Percentiles rank a stretch among this genome's conserved stretches.
phyloP scores from a whole-genome alignment of 2,888 invertebrate genomes.

The Stomorhina lunata region DNA sequence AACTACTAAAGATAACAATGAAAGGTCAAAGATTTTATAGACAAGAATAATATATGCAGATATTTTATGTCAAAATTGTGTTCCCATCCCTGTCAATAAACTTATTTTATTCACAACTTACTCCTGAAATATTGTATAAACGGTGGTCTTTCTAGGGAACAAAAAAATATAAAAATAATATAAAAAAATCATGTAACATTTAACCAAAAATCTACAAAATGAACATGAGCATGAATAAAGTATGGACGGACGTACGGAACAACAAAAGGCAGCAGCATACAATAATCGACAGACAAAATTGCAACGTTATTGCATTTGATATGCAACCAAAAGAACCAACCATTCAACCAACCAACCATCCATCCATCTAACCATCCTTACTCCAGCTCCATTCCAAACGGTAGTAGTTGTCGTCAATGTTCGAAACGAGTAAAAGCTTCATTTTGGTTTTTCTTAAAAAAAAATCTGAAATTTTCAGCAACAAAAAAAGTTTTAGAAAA shows the following conservation, averaged over 20 bases:
- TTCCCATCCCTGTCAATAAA: conserved; percentile 42
- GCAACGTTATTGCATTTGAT: conserved; percentile 24
- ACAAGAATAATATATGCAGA: too few relatives aligned
- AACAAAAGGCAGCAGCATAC: conserved; percentile 4
- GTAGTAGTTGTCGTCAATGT: conserved; percentile 55
- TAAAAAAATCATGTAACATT: conserved; percentile 35
- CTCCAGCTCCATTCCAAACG: conserved; percentile 31
- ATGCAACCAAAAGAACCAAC: too few relatives aligned
- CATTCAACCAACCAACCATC: too few relatives aligned
- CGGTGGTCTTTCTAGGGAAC: conserved; percentile 51
- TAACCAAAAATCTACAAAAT: conserved; percentile 50
- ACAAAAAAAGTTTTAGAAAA: conserved; percentile 40
- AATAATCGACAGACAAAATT: conserved; percentile 24
- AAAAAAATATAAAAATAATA: background rate
- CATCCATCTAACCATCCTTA: background rate
- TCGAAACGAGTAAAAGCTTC: conserved; percentile 41
- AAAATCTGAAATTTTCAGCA: background rate
- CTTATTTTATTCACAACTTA: conserved; percentile 15
- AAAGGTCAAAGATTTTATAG: too few relatives aligned
- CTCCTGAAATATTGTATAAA: conserved; percentile 4
- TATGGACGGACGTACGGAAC: conserved; percentile 9
- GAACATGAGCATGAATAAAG: conserved; percentile 54
- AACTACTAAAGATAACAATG: too few relatives aligned
- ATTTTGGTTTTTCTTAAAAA: background rate
- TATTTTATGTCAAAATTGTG: too few relatives aligned